Percentiles rank a stretch among this genome's conserved stretches.
Conservation (phyloP, 2,113 vertebrate species). For the Tetrao urogallus region DNA sequence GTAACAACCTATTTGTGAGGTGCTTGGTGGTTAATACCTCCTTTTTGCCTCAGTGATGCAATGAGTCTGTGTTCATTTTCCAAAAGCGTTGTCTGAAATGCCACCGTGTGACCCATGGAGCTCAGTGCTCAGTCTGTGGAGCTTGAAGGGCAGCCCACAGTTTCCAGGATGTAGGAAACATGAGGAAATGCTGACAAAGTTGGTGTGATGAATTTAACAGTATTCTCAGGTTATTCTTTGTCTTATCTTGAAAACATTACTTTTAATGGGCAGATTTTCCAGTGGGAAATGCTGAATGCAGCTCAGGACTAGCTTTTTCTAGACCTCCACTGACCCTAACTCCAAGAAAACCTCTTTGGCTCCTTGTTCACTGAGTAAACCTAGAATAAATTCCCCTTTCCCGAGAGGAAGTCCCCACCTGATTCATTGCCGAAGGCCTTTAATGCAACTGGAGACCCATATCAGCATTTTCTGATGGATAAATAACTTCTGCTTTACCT, state of each 20-base stretch:
- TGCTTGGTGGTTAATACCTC: neutral
- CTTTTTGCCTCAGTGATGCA: neutral
- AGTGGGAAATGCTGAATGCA: neutral
- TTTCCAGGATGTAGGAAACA: constrained; percentile 23
- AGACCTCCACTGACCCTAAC: neutral
- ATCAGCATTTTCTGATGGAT: neutral
- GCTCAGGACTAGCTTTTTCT: constrained; percentile 8
- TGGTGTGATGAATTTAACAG: neutral
- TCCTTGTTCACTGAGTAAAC: neutral
- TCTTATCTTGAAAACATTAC: constrained; percentile 32
- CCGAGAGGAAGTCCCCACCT: neutral
- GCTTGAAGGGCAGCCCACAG: neutral
- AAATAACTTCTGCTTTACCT: constrained; percentile 3
- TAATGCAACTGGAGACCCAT: neutral
- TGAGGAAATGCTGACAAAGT: constrained; percentile 49
- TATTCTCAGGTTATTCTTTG: constrained; percentile 10
- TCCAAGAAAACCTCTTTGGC: neutral
- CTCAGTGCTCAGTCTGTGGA: neutral
- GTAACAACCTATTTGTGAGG: neutral
- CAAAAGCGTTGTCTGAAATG: neutral
- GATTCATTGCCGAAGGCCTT: neutral
- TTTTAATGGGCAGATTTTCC: constrained; percentile 53
- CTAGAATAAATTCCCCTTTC: neutral
- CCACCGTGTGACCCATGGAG: rapidly evolving
- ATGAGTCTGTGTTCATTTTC: neutral